Evolutionary conservation across 2,113 vertebrate species (phyloP).

Genomic region (Hyperoodon ampullatus): DNA sequence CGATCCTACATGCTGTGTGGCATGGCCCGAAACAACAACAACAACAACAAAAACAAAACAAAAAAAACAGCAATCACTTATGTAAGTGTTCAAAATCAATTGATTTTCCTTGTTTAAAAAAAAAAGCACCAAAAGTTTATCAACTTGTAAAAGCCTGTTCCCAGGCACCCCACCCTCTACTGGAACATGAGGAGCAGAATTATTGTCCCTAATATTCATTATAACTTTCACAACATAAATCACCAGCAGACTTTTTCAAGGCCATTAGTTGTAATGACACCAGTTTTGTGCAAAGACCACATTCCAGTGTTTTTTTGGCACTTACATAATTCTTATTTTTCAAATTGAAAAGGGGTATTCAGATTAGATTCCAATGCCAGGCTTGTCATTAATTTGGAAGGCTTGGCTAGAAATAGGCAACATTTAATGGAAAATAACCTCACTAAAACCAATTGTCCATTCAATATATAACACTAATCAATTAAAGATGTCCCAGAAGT

Average conservation of each 20-base stretch:
- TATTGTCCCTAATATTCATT: not conserved
- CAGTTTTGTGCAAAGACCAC: not conserved
- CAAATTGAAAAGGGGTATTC: not conserved
- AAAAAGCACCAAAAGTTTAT: not conserved
- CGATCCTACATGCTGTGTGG: no score
- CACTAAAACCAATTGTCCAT: not conserved
- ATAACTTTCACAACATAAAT: conserved; percentile 26
- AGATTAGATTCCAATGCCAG: not conserved
- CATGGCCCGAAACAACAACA: no score
- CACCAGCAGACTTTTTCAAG: not conserved
- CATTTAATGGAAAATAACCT: not conserved
- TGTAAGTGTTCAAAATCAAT: not conserved
- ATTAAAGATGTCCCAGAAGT: conserved; percentile 9
- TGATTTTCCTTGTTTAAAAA: not conserved
- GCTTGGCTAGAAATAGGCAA: not conserved
- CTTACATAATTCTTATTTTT: conserved; percentile 41
- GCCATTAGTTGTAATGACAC: conserved; percentile 3
- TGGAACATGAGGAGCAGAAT: not conserved
- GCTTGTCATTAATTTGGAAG: conserved; percentile 18
- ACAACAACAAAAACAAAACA: no score
- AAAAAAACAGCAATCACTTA: not conserved
- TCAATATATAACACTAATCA: conserved; percentile 19
- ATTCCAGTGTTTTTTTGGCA: conserved; percentile 2
- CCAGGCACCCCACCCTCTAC: not conserved
- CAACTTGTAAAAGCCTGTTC: not conserved